Evolutionary conservation across 2,888 invertebrate species (phyloP), one percentile per base, ranked within the genome.

Genomic region (Iphiclides podalirius): DNA sequence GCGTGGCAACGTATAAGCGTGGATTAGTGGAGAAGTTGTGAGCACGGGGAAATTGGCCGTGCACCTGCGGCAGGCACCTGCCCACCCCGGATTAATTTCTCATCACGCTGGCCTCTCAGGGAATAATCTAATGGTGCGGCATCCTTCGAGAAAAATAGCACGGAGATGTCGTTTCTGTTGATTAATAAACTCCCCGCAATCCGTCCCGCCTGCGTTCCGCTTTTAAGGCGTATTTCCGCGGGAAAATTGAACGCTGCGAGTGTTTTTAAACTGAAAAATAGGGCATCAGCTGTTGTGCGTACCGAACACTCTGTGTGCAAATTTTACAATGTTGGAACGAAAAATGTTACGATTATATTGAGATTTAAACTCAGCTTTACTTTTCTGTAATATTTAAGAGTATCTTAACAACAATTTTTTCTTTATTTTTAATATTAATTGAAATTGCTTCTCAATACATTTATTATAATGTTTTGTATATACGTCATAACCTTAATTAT

Each of bases 81-180:
- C 75, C 68, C 66, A 59, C 67, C 70, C 65, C 65, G 83, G 87
- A 86, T 87, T 87, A 87, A 86, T 87, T 83, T 84, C 86, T 86
- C 84, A 86, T 87, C 85, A 86, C 77, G 72, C 66, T n/a, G n/a
- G n/a, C n/a, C n/a, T 73, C 75, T 69, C 71, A 63, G 61, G 67
- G 69, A 77, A 74, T n/a, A n/a, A n/a, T n/a, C 80, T 83, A 88
- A 88, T 85, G 86, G 56, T n/a, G n/a, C n/a, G n/a, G n/a, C n/a
- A n/a, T n/a, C 72, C 76, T 74, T 67, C 61, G 61, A 79, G 82
- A 84, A 88, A 87, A 87, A 87, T 79, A 68, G 76, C 66, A 74
- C 72, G 74, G 73, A 77, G 73, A 75, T 72, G 66, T 63, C 66
- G 71, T 67, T 75, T 60, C 57, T 57, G 62, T 78, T 82, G 83